A percentile compares a stretch with the other conserved stretches of the same genome.
phyloP scores from a whole-genome alignment of 2,888 invertebrate genomes.

The Bombylius major region DNA sequence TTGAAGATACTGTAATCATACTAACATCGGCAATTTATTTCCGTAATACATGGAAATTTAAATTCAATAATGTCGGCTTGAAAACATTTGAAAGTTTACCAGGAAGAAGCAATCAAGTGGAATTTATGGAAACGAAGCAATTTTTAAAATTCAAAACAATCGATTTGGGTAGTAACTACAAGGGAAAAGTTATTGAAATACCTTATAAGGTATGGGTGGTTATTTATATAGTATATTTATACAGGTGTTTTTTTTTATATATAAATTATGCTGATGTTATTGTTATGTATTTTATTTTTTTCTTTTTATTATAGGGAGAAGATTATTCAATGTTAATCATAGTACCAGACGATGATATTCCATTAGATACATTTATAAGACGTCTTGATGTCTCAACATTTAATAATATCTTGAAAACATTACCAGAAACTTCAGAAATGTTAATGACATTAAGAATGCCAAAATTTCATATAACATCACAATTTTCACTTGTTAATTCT shows the following conservation, averaged over 20 bases:
- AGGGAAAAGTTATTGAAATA: constrained; percentile 50
- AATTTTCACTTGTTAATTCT: constrained; percentile 12
- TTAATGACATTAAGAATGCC: constrained; percentile 16
- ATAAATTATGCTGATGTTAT: no score
- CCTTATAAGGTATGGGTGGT: constrained; percentile 49
- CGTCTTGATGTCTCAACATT: constrained; percentile 30
- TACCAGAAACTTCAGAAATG: background rate
- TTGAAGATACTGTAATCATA: constrained; percentile 10
- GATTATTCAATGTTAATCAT: constrained; percentile 40
- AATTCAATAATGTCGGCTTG: constrained; percentile 14
- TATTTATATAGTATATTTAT: background rate
- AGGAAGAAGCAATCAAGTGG: constrained; percentile 36
- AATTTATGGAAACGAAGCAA: constrained; percentile 22
- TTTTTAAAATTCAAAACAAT: constrained; percentile 19
- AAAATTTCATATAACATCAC: constrained; percentile 16
- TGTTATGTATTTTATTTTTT: background rate
- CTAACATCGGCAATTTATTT: constrained; percentile 20
- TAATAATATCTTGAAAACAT: constrained; percentile 14
- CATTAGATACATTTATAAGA: constrained; percentile 26
- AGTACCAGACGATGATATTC: constrained; percentile 32
- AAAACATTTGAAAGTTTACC: constrained; percentile 46
- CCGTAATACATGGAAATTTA: constrained; percentile 19
- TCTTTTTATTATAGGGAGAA: constrained; percentile 27
- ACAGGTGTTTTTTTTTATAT: no score
- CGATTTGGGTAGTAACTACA: constrained; percentile 42